Evolutionary conservation across 2,888 invertebrate species (phyloP).

Genomic region (Prosopocoilus inquinatus): DNA sequence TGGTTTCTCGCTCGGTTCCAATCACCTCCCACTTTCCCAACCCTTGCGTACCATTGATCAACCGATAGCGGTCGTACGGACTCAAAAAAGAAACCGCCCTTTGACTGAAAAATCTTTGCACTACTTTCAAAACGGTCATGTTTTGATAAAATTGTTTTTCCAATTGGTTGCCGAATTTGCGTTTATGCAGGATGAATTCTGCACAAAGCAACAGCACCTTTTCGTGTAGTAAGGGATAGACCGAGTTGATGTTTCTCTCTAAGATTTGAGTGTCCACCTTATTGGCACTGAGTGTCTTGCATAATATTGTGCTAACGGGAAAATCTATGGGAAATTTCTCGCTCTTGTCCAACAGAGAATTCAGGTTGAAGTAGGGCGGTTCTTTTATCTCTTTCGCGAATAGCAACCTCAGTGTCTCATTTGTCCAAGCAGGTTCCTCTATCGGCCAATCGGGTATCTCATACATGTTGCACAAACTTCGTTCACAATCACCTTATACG

Average conservation of each 20-base stretch:
- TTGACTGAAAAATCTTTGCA: constrained; percentile 55
- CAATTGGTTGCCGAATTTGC: constrained; percentile 34
- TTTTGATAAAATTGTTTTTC: constrained; percentile 46
- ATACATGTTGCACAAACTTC: constrained; percentile 3
- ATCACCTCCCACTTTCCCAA: constrained; percentile 55
- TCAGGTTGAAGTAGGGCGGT: constrained; percentile 11
- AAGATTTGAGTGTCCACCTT: constrained; percentile 26
- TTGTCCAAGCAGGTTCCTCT: constrained; percentile 7
- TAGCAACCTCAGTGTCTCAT: constrained; percentile 7
- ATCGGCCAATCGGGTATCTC: constrained; percentile 17
- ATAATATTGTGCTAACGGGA: constrained; percentile 45
- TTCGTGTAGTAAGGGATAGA: constrained; percentile 69
- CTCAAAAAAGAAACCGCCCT: constrained; percentile 54
- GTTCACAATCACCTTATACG: too few relatives aligned
- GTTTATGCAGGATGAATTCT: constrained; percentile 64
- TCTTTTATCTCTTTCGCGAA: not conserved
- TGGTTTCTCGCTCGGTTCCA: constrained; percentile 52
- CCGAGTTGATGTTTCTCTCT: constrained; percentile 55
- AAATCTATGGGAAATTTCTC: constrained; percentile 47
- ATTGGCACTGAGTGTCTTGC: constrained; percentile 30
- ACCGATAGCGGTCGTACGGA: constrained; percentile 29
- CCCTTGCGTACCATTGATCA: constrained; percentile 48
- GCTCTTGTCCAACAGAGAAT: constrained; percentile 44
- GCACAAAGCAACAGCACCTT: constrained; percentile 61
- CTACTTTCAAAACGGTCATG: constrained; percentile 51